phyloP scores from a whole-genome alignment of 2,888 invertebrate genomes.

The Philonicus albiceps region DNA sequence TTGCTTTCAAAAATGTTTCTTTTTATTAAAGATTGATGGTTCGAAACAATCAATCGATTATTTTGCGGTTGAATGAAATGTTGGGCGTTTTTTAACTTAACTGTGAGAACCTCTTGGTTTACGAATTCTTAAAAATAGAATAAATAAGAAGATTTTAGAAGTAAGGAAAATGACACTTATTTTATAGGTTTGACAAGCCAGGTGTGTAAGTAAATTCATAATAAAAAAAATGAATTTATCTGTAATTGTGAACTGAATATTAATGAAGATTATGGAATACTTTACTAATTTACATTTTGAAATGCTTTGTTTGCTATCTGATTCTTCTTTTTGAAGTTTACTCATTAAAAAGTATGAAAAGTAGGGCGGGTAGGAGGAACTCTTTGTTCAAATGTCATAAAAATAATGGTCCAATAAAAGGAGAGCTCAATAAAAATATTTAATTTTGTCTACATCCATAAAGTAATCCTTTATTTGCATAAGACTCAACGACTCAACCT shows the following conservation, averaged over 20 bases:
- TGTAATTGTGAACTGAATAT: not conserved
- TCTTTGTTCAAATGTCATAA: constrained; percentile 37
- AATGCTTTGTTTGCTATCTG: constrained; percentile 6
- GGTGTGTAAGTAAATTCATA: not conserved
- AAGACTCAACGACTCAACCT: constrained; percentile 23
- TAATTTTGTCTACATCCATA: constrained; percentile 41
- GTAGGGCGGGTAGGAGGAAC: not conserved
- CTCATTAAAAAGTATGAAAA: constrained; percentile 31
- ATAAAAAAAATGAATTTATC: not conserved
- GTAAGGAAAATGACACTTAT: not conserved
- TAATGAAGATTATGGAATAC: not conserved
- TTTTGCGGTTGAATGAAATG: not conserved
- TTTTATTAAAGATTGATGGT: constrained; percentile 3
- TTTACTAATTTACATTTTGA: constrained; percentile 25
- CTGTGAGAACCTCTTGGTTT: not conserved
- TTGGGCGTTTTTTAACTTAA: not conserved
- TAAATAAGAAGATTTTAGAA: not conserved
- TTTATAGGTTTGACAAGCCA: not conserved
- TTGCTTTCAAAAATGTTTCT: not conserved
- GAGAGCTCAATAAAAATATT: constrained; percentile 40
- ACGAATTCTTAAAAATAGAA: not conserved
- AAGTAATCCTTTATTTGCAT: constrained; percentile 41
- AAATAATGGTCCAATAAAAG: constrained; percentile 40
- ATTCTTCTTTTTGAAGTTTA: constrained; percentile 15
- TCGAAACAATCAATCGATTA: constrained; percentile 6